Conservation (phyloP, 2,113 vertebrate species). For the Clarias macrocephalus region DNA sequence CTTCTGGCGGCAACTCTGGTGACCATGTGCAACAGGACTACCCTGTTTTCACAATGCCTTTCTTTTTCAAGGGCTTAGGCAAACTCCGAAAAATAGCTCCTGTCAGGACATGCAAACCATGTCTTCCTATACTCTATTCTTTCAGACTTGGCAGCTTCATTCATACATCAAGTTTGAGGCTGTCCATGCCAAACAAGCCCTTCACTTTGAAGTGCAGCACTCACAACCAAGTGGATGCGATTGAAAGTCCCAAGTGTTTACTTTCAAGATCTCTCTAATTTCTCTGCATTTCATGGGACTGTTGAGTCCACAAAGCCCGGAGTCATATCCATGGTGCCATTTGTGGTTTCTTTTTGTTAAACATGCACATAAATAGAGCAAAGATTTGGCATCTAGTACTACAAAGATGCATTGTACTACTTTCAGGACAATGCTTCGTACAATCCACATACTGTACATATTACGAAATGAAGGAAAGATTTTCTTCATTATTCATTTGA, state of each 20-base stretch:
- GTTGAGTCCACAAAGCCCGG: slow-evolving; percentile 28
- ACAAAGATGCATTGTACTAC: slow-evolving; percentile 19
- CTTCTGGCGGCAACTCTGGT: slow-evolving; percentile 53
- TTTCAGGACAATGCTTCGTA: background rate
- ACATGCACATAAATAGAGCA: slow-evolving; percentile 2
- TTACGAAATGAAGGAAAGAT: background rate
- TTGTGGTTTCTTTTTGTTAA: slow-evolving; percentile 23
- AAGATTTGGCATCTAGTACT: background rate
- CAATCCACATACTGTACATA: background rate
- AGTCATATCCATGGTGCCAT: background rate
- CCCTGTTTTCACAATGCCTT: slow-evolving; percentile 56
- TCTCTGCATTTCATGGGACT: slow-evolving; percentile 40
- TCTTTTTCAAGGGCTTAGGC: slow-evolving; percentile 48
- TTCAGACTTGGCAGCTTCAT: slow-evolving; percentile 46
- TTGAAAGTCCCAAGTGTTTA: slow-evolving; percentile 53
- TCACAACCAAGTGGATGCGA: slow-evolving; percentile 47
- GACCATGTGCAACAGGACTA: slow-evolving; percentile 46
- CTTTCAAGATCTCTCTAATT: slow-evolving; percentile 46
- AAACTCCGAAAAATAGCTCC: slow-evolving; percentile 52
- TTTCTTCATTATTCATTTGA: background rate
- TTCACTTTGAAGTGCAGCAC: slow-evolving; percentile 52
- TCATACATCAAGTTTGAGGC: slow-evolving; percentile 45
- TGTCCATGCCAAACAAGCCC: slow-evolving; percentile 50
- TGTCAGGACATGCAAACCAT: slow-evolving; percentile 54
- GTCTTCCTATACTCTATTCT: slow-evolving; percentile 46